Evolutionary conservation across 2,888 invertebrate species (phyloP), one percentile per base, ranked within the genome.

Genomic region (Leptopilina drosophilae): DNA sequence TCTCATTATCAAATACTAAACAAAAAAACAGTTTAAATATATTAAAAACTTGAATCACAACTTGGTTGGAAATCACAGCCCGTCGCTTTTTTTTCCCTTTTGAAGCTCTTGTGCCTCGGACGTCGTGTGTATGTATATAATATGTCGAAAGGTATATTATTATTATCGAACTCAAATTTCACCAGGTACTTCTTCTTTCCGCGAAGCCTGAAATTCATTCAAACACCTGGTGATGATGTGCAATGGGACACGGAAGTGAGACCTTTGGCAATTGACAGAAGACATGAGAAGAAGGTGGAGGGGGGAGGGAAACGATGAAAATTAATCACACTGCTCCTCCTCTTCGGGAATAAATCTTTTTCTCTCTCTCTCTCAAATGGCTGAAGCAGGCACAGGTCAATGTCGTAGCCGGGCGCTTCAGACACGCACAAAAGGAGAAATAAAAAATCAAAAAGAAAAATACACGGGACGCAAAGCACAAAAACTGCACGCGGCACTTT

Each of bases 361-460:
- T 15, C 59, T 14, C 12, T 20, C 49, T 69, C n/a, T 69, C 26
- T 53, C n/a, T 53, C 33, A 26, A 69, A 69, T 67, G 26, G 15
- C n/a, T 42, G 46, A 46, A 11, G 67, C n/a, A 46, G 46, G 11
- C 66, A 69, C 73, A 56, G 53, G 73, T 73, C 73, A 73, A 73
- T 73, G 73, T 73, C 73, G 53, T 26, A 73, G 73, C 69, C 49
- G 69, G 69, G 69, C 69, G 69, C 73, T 73, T 73, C 73, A 73
- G 33, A 73, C 73, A 73, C 53, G 46, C 42, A 42, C 42, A 42
- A 42, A 42, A 42, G 8, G 42, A 8, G 42, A 42, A 42, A 42
- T 7, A 42, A 42, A 42, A 42, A 42, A 42, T 8, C 42, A 42
- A 1, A 67, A 67, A 42, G 14, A 69, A 15, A 65, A 12, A 69